phyloP scores from a whole-genome alignment of 2,797 vertebrate genomes.

The Triplophysa bombifrons region DNA sequence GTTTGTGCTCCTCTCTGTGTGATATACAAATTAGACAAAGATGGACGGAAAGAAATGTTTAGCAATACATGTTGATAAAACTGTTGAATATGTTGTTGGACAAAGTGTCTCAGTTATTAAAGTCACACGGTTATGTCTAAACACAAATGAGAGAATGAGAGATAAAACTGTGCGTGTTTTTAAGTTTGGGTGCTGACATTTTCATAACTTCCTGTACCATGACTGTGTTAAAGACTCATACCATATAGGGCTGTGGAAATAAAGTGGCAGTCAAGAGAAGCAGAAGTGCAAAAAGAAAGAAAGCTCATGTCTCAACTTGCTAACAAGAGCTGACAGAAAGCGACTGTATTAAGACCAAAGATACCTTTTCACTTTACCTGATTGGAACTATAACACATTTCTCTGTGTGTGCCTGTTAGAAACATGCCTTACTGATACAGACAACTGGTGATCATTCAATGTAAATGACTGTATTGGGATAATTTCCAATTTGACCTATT shows the following conservation, averaged over 20 bases:
- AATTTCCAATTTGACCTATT: background rate
- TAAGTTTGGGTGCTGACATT: constrained; percentile 50
- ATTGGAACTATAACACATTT: constrained; percentile 21
- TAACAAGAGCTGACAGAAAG: constrained; percentile 44
- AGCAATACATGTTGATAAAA: background rate
- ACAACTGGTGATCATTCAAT: background rate
- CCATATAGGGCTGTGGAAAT: constrained; percentile 72
- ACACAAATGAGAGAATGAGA: constrained; percentile 12
- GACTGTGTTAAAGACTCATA: constrained; percentile 63
- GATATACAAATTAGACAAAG: constrained; percentile 1
- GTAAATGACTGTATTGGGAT: background rate
- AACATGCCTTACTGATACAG: constrained; percentile 23
- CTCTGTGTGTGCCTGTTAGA: constrained; percentile 58
- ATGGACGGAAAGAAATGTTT: background rate
- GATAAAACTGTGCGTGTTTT: constrained; percentile 15
- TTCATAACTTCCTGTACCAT: constrained; percentile 66
- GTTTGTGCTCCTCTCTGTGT: background rate
- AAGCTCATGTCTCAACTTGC: constrained; percentile 69
- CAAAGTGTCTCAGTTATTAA: background rate
- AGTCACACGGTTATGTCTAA: background rate
- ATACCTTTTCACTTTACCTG: constrained; percentile 44
- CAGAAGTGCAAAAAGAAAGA: constrained; percentile 59
- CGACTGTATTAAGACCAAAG: constrained; percentile 46
- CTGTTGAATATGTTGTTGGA: background rate
- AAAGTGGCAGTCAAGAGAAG: constrained; percentile 55